Conservation (phyloP, 2,888 invertebrate genomes). For the Metellina segmentata region DNA sequence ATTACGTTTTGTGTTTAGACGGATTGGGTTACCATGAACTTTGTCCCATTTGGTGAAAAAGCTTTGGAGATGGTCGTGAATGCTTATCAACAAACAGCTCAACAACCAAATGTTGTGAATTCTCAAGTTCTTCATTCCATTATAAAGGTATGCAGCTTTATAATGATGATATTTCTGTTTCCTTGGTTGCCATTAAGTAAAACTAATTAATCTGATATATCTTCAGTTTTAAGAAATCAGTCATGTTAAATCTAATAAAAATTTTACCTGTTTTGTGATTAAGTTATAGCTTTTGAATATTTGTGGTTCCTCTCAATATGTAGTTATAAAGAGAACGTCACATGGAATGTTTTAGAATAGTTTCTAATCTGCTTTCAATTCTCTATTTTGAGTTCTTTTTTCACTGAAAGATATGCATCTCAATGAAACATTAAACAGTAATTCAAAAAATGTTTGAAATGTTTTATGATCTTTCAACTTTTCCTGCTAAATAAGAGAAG, state of each 20-base stretch:
- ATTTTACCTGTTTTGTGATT: neutral
- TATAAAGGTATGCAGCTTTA: conserved; percentile 82
- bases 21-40: conserved; percentile 90
- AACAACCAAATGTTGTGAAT: conserved; percentile 87
- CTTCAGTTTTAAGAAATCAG: neutral
- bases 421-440: too few relatives aligned
- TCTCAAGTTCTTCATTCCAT: conserved; percentile 88
- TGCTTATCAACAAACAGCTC: conserved; percentile 88
- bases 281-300: too few relatives aligned
- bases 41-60: conserved; percentile 92
- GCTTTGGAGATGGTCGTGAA: conserved; percentile 88
- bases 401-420: too few relatives aligned
- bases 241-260: neutral
- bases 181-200: neutral
- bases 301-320: too few relatives aligned
- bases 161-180: neutral
- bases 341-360: too few relatives aligned
- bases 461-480: too few relatives aligned
- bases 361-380: too few relatives aligned
- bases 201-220: neutral
- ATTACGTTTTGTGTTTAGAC: conserved; percentile 81
- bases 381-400: too few relatives aligned
- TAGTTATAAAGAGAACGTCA: too few relatives aligned
- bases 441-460: too few relatives aligned
- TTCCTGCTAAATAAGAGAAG: too few relatives aligned